Evolutionary conservation across 2,797 vertebrate genomes (phyloP).

Genomic region (Balearica regulorum): DNA sequence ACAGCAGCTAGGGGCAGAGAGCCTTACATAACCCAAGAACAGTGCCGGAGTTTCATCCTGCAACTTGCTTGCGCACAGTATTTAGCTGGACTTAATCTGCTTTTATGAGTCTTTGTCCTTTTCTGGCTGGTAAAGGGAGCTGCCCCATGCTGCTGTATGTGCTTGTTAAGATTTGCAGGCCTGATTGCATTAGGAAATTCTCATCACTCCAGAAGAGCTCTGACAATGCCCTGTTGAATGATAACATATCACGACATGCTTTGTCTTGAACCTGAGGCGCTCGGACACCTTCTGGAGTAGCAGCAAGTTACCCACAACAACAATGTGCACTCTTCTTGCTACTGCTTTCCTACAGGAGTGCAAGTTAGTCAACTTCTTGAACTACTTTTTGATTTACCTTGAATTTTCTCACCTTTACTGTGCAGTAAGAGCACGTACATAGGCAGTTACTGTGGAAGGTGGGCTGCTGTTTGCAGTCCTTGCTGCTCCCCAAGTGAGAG

Average conservation of each 20-base stretch:
- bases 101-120: not conserved
- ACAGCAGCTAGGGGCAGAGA: not conserved
- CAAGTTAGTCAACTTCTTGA: not conserved
- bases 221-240: not conserved
- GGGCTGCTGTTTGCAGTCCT: not conserved
- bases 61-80: rapidly evolving
- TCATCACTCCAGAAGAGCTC: not conserved
- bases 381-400: not conserved
- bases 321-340: rapidly evolving
- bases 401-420: not conserved
- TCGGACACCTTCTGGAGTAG: not conserved
- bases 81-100: not conserved
- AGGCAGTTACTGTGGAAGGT: not conserved
- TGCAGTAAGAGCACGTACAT: rapidly evolving
- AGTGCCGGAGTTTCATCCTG: not conserved
- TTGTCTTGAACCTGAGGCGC: not conserved
- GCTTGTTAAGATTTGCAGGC: not conserved
- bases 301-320: not conserved
- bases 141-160: rapidly evolving
- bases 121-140: not conserved
- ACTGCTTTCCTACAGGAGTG: not conserved
- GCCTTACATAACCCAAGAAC: not conserved
- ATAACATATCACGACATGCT: rapidly evolving
- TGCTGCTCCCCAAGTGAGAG: not conserved
- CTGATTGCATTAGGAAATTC: not conserved